Evolutionary conservation across 2,113 vertebrate genomes (phyloP), one percentile per base, ranked within the genome.

Genomic region (Mola mola): DNA sequence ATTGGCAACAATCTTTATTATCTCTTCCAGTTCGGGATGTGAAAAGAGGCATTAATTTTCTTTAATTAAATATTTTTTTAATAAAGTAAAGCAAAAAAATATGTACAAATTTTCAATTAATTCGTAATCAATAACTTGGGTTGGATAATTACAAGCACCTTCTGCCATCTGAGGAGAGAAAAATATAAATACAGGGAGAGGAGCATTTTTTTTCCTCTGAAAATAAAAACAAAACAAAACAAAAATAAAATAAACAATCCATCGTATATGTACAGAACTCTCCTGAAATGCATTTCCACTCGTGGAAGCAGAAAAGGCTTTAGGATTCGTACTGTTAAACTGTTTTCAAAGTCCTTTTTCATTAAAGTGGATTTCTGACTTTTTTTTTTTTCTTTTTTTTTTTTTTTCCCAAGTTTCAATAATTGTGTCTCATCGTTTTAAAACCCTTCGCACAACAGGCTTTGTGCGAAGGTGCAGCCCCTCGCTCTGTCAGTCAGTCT

Each of bases 41-140:
- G 93, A 95, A 94, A 95, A 95, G 93, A 95, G 91, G 88, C 92
- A 87, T 93, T 93, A 82, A 89, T 92, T 88, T 93, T 78, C 81
- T 85, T 89, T 92, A 94, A 95, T 95, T 95, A 95, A 95, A 95
- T 94, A 95, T 91, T 70, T 87, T 87, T 86, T 94, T 92, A 92
- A 93, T 91, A 94, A 95, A 94, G 81, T 80, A 93, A 94, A 94
- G 88, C 88, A 88, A 92, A 93, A 87, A 94, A 88, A 81, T 95
- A 94, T 94, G 90, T 95, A 94, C 92, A 95, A 85, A 75, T 81
- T 92, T 87, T 94, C 87, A 92, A 86, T 91, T 93, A 89, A 92
- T 85, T 77, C 86, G 90, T 93, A 92, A 94, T 94, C 92, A 90
- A 81, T 88, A 90, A 92, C 87, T 92, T 83, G 86, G 72, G 77